Conservation (phyloP, 2,113 vertebrate genomes). For the Burhinus oedicnemus region DNA sequence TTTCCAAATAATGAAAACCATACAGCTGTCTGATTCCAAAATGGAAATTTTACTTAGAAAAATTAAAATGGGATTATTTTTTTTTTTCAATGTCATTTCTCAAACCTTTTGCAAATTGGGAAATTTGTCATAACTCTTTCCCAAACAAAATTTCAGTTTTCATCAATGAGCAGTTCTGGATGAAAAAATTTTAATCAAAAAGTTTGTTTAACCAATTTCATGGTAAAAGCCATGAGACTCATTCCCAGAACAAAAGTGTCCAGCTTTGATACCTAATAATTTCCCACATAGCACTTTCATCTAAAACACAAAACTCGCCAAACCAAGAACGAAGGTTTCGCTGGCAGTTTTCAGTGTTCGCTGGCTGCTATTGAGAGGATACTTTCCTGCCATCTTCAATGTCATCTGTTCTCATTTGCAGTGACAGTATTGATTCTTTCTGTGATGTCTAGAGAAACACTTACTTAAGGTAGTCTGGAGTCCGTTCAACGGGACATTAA, state of each 20-base stretch:
- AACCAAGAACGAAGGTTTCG: not conserved
- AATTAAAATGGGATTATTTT: not conserved
- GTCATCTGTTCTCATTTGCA: not conserved
- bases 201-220: fast-evolving
- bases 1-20: not conserved
- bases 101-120: not conserved
- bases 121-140: not conserved
- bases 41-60: not conserved
- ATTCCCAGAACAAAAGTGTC: not conserved
- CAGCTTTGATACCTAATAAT: not conserved
- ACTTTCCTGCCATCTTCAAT: not conserved
- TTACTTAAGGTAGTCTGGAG: not conserved
- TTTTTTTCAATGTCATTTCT: not conserved
- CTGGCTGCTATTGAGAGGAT: not conserved
- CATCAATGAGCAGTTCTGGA: not conserved
- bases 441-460: not conserved
- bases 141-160: not conserved
- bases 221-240: not conserved
- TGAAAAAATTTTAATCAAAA: not conserved
- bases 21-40: not conserved
- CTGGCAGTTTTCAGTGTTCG: not conserved
- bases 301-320: not conserved
- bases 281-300: not conserved
- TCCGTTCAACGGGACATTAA: not conserved
- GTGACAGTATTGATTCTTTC: not conserved